Evolutionary conservation across 1,140 invertebrate species (phyloP), one percentile per base, ranked within the genome.

Genomic region (Idris sp.): DNA sequence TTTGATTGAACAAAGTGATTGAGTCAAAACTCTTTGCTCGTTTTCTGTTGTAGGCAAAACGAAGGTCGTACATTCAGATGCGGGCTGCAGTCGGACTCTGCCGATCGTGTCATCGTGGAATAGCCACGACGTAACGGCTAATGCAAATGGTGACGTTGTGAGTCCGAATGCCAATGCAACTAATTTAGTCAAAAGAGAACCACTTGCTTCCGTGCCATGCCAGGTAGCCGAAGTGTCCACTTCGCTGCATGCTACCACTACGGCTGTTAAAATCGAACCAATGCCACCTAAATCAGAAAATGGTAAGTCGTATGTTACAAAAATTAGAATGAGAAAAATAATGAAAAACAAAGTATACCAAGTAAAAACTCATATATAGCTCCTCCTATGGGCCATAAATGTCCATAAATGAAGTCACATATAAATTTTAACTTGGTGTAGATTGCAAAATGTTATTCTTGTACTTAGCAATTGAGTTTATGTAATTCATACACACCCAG

Each of bases 221-320:
- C 91, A 91, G 84, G 90, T 92, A 43, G 90, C 90, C 44, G 91
- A 91, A 78, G 89, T 91, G n/a, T 90, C 89, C 8, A 91, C 90
- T 16, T 91, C 90, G 48, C 88, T 89, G 65, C 88, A 90, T 56
- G 86, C 89, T 10, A 83, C 86, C 58, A 79, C 87, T 54, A 83
- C 85, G 54, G 80, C 86, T 3, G 84, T 86, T 13, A 86, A 86
- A 68, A 87, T 87, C 44, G 84, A 87, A 38, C 84, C 85, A 11
- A 77, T 84, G 35, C 81, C 81, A 33, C 78, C 81, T 11, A 85
- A 87, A 69, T 81, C 83, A 13, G 83, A 86, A 75, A 86, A 83
- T 48, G 84, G 84, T 85, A 48, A 82, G 30, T n/a, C n/a, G n/a
- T n/a, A n/a, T n/a, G n/a, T n/a, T n/a, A n/a, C n/a, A n/a, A n/a